These are phyloP conservation scores for Polyommatus icarus DNA, from an alignment of 2,888 invertebrate species.

Conservation along the genomic window DNA sequence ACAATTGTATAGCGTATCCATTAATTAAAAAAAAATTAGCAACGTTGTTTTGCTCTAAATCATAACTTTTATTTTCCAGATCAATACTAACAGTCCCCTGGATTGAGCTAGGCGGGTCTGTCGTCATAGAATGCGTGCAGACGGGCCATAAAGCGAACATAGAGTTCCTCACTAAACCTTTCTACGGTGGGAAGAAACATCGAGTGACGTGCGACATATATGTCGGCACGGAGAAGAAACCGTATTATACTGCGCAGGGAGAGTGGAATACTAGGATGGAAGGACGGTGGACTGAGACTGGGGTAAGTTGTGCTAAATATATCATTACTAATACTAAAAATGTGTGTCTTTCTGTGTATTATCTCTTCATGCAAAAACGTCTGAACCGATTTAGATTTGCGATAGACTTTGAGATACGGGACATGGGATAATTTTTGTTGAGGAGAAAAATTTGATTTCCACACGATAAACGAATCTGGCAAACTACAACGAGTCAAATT, in stretches of 20 bases:
- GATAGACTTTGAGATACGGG: no score
- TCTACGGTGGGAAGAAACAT: constrained; percentile 98
- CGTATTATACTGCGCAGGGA: constrained; percentile 93
- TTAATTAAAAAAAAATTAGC: no score
- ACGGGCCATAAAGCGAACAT: constrained; percentile 95
- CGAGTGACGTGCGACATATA: constrained; percentile 90
- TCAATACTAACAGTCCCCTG: constrained; percentile 98
- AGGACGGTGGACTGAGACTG: constrained; percentile 89
- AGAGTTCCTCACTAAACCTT: constrained; percentile 98
- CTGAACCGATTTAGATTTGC: no score
- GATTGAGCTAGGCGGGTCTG: constrained; percentile 98
- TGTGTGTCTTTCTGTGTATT: no score
- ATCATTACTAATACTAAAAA: no score
- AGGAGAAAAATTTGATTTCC: no score
- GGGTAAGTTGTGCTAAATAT: constrained; percentile 77
- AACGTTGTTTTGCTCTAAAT: no score
- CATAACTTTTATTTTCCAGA: constrained; percentile 65
- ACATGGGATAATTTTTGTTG: no score
- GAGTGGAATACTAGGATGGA: constrained; percentile 99
- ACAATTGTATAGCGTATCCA: no score
- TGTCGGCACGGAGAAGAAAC: constrained; percentile 91
- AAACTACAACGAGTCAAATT: no score
- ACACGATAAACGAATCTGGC: no score
- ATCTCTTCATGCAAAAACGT: no score
- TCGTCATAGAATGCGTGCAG: constrained; percentile 93